Base-by-base conservation (phyloP, 2,113 vertebrate species). In the Hassar affinis region DNA sequence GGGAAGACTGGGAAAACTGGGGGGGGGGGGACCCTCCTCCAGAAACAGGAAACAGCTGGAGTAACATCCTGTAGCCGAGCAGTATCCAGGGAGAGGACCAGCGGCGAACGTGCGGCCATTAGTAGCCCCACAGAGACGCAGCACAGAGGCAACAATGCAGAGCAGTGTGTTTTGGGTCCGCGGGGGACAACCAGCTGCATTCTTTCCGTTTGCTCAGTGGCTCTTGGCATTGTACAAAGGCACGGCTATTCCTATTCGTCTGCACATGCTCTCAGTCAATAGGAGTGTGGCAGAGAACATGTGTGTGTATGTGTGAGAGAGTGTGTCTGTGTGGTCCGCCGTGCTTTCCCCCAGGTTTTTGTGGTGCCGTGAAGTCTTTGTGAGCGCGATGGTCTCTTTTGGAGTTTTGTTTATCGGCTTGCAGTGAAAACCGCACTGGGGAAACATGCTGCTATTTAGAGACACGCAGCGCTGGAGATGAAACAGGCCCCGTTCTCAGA, bases 1-100 rank as follows among this genome's bases (percentile, higher is more conserved):
- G 45, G 89, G 82, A 87, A 20, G 72, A 27, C 38, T 76, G 42
- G 89, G 84, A 86, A 12, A 75, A n/a, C n/a, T 81, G 84, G 88
- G 38, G 8, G 6, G 80, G n/a, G 15, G n/a, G 51, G 52, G 47
- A 45, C 47, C 75, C 61, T 51, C 51, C 69, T 80, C 72, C 8
- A 59, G 91, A 92, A 93, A 93, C 92, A 93, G 93, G 93, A 93
- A 93, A 88, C 93, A 94, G 93, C 93, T 93, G 92, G 85, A 88
- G 88, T 89, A 93, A 93, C 93, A 94, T 94, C 93, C 93, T 93
- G 90, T 83, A 86, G 18, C n/a, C 38, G 64, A 81, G 72, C 45
- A 54, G 77, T 38, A 52, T 83, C 80, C 52, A 80, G 68, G 84
- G 88, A 87, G 66, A 82, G 68, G 80, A 74, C 30, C 25, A 27